Base-by-base conservation (phyloP, 92 coral and sea anemone genomes). In the Muricea muricata region DNA sequence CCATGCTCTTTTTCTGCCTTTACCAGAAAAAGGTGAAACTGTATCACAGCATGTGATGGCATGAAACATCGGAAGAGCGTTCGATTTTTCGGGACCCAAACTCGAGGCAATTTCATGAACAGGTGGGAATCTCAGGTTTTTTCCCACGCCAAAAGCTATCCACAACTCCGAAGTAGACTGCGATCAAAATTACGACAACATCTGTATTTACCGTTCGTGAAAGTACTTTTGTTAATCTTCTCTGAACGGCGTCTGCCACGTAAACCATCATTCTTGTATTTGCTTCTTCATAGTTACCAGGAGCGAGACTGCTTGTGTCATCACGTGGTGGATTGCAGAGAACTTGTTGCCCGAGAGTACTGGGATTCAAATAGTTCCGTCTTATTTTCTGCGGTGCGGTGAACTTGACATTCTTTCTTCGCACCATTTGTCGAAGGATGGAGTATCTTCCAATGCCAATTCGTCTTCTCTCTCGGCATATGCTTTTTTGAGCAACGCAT, bases 371-470 rank as follows among this genome's bases (percentile, higher is more conserved):
- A 75, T 15, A 75, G 73, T 81, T 85, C 84, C 33, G 39, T 76
- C 77, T 75, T 85, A 46, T 85, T 85, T 18, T 85, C 89, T 39
- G n/a, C n/a, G n/a, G 55, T 78, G 86, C 74, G 81, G 91, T 31
- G 86, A 80, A 61, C 57, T 52, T 40, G 61, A 54, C 34, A 65
- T 37, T 48, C 63, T 80, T 35, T 60, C 48, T 41, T 70, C 66
- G 55, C 87, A 65, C 87, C 83, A 81, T 39, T 73, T 40, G 48
- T 72, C 56, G 57, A 72, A 26, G 26, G 78, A 72, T 41, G 48
- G 78, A 39, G 56, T 45, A 47, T 18, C 6, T 72, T 72, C 55
- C 55, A 47, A 47, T 42, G 56, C 78, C 78, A 72, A 40, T 67
- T 67, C 56, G 34, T 57, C 93, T 83, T 50, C 31, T 46, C 89